phyloP scores from a whole-genome alignment of 1,140 invertebrate genomes.

The Drosophila fuyamai region DNA sequence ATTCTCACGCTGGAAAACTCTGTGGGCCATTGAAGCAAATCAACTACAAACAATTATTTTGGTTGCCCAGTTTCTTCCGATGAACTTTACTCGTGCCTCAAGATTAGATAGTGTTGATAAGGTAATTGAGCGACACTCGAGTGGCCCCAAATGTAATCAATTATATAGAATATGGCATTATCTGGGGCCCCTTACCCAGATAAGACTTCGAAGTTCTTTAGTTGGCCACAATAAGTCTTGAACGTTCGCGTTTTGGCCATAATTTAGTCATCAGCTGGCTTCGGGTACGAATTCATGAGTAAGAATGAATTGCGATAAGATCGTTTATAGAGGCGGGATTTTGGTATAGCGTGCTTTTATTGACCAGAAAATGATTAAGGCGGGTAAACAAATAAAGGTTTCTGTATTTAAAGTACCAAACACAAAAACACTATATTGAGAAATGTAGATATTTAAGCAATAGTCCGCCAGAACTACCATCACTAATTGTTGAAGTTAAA shows the following conservation, averaged over 20 bases:
- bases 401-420: too few species aligned
- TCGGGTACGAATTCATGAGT: slow-evolving; percentile 21
- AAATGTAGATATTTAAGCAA: neutral
- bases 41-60: slow-evolving; percentile 29
- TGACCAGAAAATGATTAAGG: neutral
- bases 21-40: slow-evolving; percentile 19
- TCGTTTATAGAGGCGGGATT: neutral
- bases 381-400: too few species aligned
- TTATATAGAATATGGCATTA: slow-evolving; percentile 26
- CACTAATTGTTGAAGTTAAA: neutral
- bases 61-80: slow-evolving; percentile 13
- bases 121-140: slow-evolving; percentile 14
- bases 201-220: slow-evolving; percentile 16
- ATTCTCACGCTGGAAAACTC: slow-evolving; percentile 31
- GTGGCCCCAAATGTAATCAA: slow-evolving; percentile 26
- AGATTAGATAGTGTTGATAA: slow-evolving; percentile 28
- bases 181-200: slow-evolving; percentile 8
- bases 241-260: slow-evolving; percentile 12
- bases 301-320: slow-evolving; percentile 11
- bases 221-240: slow-evolving; percentile 5
- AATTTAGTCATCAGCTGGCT: slow-evolving; percentile 35
- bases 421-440: neutral
- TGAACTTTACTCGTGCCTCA: slow-evolving; percentile 13
- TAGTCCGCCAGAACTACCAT: neutral
- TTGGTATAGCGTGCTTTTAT: neutral